These are phyloP conservation scores for Caranx melampygus DNA, from an alignment of 2,113 vertebrate genomes.

Conservation along the genomic window DNA sequence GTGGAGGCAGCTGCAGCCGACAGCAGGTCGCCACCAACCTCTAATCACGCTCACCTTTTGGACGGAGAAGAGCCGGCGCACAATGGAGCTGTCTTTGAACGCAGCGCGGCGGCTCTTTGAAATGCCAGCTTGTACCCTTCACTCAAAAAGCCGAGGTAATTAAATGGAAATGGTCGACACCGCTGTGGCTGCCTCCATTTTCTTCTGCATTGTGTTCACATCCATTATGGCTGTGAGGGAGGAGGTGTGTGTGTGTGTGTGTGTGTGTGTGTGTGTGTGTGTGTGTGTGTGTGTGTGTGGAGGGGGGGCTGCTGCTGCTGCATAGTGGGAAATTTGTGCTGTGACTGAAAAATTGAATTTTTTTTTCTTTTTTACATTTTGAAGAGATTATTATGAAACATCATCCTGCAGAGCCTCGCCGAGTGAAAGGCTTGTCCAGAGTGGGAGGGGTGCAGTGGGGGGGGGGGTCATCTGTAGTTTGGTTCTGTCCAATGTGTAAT, in stretches of 20 bases:
- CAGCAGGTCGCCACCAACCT: conserved; percentile 30
- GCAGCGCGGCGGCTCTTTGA: conserved; percentile 34
- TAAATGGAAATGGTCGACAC: conserved; percentile 1
- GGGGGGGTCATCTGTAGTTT: too few species aligned
- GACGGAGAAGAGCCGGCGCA: neutral
- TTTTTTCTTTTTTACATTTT: too few species aligned
- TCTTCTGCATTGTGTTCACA: neutral
- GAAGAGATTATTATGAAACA: neutral
- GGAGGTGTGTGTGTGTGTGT: neutral
- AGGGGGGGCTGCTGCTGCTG: neutral
- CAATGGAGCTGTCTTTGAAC: conserved; percentile 18
- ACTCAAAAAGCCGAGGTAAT: conserved; percentile 25
- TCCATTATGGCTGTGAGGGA: neutral
- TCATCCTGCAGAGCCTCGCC: neutral
- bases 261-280: neutral
- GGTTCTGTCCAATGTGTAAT: too few species aligned
- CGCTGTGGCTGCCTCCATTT: neutral
- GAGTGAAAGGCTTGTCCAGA: too few species aligned
- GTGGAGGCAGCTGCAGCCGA: neutral
- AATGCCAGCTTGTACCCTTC: conserved; percentile 34
- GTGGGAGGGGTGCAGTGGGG: too few species aligned
- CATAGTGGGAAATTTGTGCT: too few species aligned
- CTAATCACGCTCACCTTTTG: conserved; percentile 36
- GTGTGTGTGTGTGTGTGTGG: neutral
- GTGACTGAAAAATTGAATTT: too few species aligned